Evolutionary conservation across 2,888 invertebrate genomes (phyloP), one percentile per base, ranked within the genome.

Genomic region (Platerodrilus igneus): DNA sequence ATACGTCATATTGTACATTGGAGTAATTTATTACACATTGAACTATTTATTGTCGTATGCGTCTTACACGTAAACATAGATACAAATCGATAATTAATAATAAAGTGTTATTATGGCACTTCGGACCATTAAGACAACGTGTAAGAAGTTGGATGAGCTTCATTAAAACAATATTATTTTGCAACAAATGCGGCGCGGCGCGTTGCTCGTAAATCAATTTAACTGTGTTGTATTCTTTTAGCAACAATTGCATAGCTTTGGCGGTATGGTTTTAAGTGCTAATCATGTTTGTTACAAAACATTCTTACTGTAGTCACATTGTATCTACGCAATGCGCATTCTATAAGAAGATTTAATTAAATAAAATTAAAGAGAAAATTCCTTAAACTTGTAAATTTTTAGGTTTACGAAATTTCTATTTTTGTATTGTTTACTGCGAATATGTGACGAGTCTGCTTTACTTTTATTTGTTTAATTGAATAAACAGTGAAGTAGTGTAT

Each of bases 181-280:
- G 45, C 41, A 41, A 38, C 41, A 41, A 41, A 45, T 35, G 37
- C 41, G 32, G 34, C 37, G 38, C 30, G 39, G 30, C n/a, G n/a
- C n/a, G n/a, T 45, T 37, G 34, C 25, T 41, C 45, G 35, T 45
- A 45, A 45, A 45, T 45, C 45, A 45, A 11, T 45, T 35, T 45
- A 45, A 45, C 41, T 41, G 45, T 45, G 27, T 17, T 31, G 37
- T 45, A 36, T 40, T 36, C 36, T 39, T 36, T 40, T 35, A 40
- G 20, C 36, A 32, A 33, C 36, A 32, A 33, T 26, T 31, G 37
- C 29, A 29, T 45, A 28, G 25, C 40, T 45, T 41, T 37, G 40
- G 31, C 37, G 40, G 40, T 30, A 27, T 29, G 34, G 14, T 28
- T 41, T 41, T 30, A 16, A n/a, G n/a, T n/a, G n/a, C n/a, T n/a